Percentiles rank a stretch among this genome's conserved stretches.
These are phyloP conservation scores for Vireo griseus DNA, from an alignment of 2,797 vertebrate genomes.

Conservation along the genomic window DNA sequence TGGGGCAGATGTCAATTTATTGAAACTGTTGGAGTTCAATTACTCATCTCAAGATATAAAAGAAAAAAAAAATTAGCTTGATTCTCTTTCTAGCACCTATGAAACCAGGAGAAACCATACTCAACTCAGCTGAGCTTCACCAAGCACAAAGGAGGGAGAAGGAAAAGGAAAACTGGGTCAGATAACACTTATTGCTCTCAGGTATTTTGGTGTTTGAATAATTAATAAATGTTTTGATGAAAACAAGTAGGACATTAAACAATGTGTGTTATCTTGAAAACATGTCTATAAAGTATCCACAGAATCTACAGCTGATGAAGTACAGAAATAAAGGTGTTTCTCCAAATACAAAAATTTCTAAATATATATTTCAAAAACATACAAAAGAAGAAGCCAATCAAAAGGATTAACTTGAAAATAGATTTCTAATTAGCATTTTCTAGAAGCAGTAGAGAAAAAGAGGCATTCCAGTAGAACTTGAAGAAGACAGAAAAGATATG, in stretches of 20 bases:
- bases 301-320: background rate
- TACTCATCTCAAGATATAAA: background rate
- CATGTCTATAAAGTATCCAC: background rate
- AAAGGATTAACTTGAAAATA: background rate
- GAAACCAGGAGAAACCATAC: background rate
- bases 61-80: background rate
- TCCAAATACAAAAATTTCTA: background rate
- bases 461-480: background rate
- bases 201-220: background rate
- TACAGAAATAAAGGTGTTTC: background rate
- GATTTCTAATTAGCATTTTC: background rate
- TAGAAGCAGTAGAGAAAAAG: background rate
- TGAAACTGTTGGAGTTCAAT: background rate
- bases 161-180: background rate
- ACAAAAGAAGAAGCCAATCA: background rate
- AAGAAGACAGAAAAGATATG: background rate
- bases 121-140: background rate
- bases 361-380: background rate
- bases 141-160: background rate
- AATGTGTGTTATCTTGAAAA: background rate
- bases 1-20: background rate
- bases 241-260: constrained; percentile 4
- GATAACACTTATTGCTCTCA: background rate
- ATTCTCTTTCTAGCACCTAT: background rate
- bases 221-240: constrained; percentile 1